Evolutionary conservation across 2,113 vertebrate genomes (phyloP), one percentile per base, ranked within the genome.

Genomic region (Callorhinus ursinus): DNA sequence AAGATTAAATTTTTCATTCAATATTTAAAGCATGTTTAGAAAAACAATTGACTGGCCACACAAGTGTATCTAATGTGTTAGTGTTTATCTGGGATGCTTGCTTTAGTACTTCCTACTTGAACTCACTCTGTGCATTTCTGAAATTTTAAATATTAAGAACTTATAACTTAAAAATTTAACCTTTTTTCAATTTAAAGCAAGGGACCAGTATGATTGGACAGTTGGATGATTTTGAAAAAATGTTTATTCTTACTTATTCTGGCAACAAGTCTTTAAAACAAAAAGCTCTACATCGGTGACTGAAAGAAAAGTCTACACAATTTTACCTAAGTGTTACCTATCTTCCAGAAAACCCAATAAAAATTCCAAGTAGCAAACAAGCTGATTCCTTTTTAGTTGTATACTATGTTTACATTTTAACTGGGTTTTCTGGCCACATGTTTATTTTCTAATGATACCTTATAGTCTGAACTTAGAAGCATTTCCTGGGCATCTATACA

Each of bases 1-100:
- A 96, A 87, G 83, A 83, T 96, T 80, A 88, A 95, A 87, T 81
- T 22, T 90, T 95, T 93, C 76, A 22, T 87, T 95, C 28, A 46
- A 21, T 90, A 83, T 95, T 88, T 72, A 89, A 77, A 80, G 33
- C 57, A 59, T 85, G 57, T 69, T 61, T 96, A 77, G 76, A 57
- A 57, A 95, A 95, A 71, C 12, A 83, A 18, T 55, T 46, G 53
- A 42, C 5, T 67, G 11, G 31, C 69, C 76, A 59, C 69, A 87
- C 79, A 39, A 95, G 12, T 87, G 39, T 86, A 59, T 85, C 46
- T 90, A 81, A 79, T 13, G 39, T 90, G 6, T 24, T 95, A 31
- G 53, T 94, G 61, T 93, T 74, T 88, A 63, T 93, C 80, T 90
- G 46, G 95, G 81, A 16, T 83, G 26, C 19, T 88, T 88, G 71